phyloP scores from a whole-genome alignment of 1,140 invertebrate genomes.

The Drosophila sulfurigaster region DNA sequence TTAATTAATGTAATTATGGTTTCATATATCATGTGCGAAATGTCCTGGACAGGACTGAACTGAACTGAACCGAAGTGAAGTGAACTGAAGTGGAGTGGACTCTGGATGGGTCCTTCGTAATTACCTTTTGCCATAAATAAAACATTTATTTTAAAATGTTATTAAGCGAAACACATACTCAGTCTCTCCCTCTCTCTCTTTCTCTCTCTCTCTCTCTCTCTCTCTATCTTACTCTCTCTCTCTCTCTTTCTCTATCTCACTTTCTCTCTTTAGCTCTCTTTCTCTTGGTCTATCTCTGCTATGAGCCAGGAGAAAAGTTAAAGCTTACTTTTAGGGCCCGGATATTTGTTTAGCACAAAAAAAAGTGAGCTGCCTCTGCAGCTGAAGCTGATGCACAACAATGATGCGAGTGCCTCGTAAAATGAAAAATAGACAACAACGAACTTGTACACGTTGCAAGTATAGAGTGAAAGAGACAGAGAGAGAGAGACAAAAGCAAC shows the following conservation, averaged over 20 bases:
- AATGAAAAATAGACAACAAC: constrained; percentile 10
- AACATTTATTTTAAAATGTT: constrained; percentile 81
- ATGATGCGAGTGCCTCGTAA: neutral
- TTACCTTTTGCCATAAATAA: constrained; percentile 80
- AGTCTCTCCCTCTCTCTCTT: neutral
- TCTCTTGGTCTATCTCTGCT: too few relatives aligned
- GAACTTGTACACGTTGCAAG: neutral
- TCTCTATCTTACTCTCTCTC: neutral
- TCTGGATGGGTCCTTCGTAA: constrained; percentile 45
- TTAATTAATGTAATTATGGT: constrained; percentile 83
- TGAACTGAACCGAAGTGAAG: constrained; percentile 12
- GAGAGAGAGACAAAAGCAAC: constrained; percentile 30
- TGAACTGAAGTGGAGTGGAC: constrained; percentile 8
- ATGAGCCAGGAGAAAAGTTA: neutral
- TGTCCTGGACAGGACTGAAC: constrained; percentile 19
- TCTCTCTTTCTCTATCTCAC: constrained; percentile 2
- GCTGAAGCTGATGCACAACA: constrained; percentile 2
- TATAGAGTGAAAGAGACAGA: constrained; percentile 28
- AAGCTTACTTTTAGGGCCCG: constrained; percentile 23
- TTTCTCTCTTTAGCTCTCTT: neutral
- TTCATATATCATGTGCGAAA: constrained; percentile 71
- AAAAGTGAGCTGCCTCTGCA: constrained; percentile 18
- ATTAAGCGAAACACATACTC: constrained; percentile 55
- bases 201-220: neutral
- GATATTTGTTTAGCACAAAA: constrained; percentile 34